Evolutionary conservation across 2,888 invertebrate species (phyloP), one percentile per base, ranked within the genome.

Genomic region (Sepioteuthis lessoniana): DNA sequence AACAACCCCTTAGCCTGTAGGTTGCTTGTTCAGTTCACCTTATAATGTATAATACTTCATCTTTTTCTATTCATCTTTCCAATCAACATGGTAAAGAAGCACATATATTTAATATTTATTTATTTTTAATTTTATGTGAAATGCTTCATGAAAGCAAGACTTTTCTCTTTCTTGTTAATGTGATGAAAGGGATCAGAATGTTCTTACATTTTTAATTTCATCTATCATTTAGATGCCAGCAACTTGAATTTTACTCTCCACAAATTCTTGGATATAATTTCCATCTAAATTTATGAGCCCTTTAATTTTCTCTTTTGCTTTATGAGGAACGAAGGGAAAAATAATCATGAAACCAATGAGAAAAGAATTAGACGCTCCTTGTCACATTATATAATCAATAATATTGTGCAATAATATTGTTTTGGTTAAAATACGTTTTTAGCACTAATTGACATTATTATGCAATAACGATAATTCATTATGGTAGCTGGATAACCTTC

Each of bases 261-360:
- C 10, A 16, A n/a, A n/a, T 76, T 76, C 31, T 76, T 19, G 31
- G 31, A 76, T 76, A n/a, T 76, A n/a, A 76, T 76, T 76, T 76
- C 76, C n/a, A 76, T 76, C 76, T 76, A n/a, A 76, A 76, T 76
- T 76, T 76, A n/a, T 76, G n/a, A 76, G 76, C n/a, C 76, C 76
- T 76, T 76, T n/a, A 76, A 76, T n/a, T 76, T n/a, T 76, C n/a
- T 76, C n/a, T 76, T 76, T 76, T 31, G n/a, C 76, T 76, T 76
- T 31, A 21, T 60, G n/a, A 76, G 10, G 13, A 76, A 76, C 10
- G 76, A 76, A n/a, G 76, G 76, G n/a, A n/a, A 76, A 76, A 76
- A 76, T 76, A 76, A 76, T 76, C n/a, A n/a, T 16, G n/a, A 76
- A 31, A 60, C 19, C 31, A 31, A 31, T n/a, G 76, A 76, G n/a